Evolutionary conservation across 1,140 invertebrate species (phyloP).

Genomic region (Tigriopus japonicus): DNA sequence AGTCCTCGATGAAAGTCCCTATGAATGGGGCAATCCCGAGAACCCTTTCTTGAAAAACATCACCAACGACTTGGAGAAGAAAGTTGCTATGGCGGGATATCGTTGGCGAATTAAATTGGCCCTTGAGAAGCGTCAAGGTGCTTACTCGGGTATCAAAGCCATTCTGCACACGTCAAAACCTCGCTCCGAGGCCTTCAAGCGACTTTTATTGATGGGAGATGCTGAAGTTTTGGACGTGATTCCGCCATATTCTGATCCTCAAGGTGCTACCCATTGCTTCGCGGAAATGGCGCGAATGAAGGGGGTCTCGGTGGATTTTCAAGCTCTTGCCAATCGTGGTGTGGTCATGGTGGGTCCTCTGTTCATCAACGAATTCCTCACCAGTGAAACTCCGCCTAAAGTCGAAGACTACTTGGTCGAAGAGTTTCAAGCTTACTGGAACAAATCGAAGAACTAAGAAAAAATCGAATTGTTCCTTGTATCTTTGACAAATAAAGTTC

Average conservation of each 20-base stretch:
- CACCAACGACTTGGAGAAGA: background rate
- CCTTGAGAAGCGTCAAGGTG: conserved; percentile 28
- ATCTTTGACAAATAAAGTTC: too few relatives aligned
- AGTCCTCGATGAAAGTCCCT: conserved; percentile 43
- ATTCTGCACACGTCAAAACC: conserved; percentile 43
- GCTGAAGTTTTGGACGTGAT: conserved; percentile 39
- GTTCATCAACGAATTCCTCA: conserved; percentile 34
- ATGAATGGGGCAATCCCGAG: conserved; percentile 49
- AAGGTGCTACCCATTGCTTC: conserved; percentile 34
- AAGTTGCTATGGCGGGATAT: conserved; percentile 26
- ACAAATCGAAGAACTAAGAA: too few relatives aligned
- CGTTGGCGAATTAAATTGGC: conserved; percentile 38
- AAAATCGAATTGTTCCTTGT: too few relatives aligned
- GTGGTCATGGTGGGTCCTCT: conserved; percentile 35
- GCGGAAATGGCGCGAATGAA: conserved; percentile 31
- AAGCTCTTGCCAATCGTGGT: conserved; percentile 14
- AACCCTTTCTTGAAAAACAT: conserved; percentile 20
- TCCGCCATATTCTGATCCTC: conserved; percentile 20
- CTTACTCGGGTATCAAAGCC: conserved; percentile 45
- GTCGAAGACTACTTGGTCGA: conserved; percentile 26
- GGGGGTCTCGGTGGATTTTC: conserved; percentile 7
- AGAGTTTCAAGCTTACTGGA: conserved; percentile 1
- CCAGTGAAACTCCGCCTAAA: conserved; percentile 24
- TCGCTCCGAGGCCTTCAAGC: conserved; percentile 39
- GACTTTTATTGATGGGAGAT: conserved; percentile 48